phyloP scores from a whole-genome alignment of 2,113 vertebrate genomes.

The Dasyprocta punctata region DNA sequence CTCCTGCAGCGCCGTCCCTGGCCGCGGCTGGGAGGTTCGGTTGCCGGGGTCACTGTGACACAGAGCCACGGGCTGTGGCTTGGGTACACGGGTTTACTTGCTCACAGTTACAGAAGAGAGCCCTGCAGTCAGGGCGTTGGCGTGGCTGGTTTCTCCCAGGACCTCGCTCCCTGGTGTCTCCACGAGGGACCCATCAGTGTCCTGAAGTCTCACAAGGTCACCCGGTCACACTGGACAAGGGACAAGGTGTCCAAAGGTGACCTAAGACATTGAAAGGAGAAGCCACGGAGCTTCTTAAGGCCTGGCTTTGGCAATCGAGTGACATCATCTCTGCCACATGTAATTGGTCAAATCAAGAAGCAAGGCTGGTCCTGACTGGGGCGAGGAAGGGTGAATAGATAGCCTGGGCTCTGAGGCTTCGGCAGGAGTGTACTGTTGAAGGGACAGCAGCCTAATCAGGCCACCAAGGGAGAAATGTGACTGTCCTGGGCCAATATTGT shows the following conservation, averaged over 20 bases:
- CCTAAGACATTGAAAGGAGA: background rate
- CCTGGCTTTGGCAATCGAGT: background rate
- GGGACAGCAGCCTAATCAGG: background rate
- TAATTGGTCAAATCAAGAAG: background rate
- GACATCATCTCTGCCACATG: background rate
- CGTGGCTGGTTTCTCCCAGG: background rate
- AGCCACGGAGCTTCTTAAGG: background rate
- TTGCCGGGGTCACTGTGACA: background rate
- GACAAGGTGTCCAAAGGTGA: background rate
- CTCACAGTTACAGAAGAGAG: background rate
- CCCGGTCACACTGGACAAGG: background rate
- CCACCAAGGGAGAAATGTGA: background rate
- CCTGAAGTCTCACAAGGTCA: background rate
- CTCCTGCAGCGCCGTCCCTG: background rate
- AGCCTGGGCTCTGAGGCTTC: background rate
- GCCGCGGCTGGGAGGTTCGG: background rate
- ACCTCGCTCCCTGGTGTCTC: background rate
- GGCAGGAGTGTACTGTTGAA: background rate
- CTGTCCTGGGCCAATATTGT: background rate
- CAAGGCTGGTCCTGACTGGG: background rate
- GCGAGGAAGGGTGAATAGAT: background rate
- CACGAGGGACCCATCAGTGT: background rate
- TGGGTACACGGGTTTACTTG: background rate
- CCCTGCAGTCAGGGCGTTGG: background rate
- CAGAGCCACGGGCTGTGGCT: background rate